Evolutionary conservation across 2,888 invertebrate species (phyloP), one percentile per base, ranked within the genome.

Genomic region (Tenthredo amoena): DNA sequence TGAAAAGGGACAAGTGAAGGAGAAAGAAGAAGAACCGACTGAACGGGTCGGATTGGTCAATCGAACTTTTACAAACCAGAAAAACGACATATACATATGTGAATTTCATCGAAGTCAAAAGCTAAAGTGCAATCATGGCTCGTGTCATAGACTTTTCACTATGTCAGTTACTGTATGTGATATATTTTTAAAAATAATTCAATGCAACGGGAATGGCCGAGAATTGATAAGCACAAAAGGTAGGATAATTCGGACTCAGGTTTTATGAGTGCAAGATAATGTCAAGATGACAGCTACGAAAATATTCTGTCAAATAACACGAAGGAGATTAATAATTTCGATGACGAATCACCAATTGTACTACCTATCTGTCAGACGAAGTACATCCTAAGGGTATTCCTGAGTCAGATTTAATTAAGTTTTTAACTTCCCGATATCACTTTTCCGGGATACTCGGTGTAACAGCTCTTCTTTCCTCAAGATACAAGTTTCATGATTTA

Each of bases 21-120:
- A 40, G n/a, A 21, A 72, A 10, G 72, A 50, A 31, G 31, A 21
- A 50, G 9, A 50, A 50, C 21, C 34, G 94, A 94, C 87, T 95
- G 89, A 91, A 76, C 40, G 34, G 40, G 12, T 77, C 34, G 74
- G 81, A 62, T 50, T 50, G 21, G 79, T 86, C 43, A 31, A 72
- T 47, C 31, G 21, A 76, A 84, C 12, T 76, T 26, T 76, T 15
- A 47, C 15, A 10, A 77, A 34, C 55, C 18, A 40, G n/a, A 55
- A 55, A 10, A 77, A 47, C 0, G n/a, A 55, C 15, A 9, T 47
- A 21, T 26, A 26, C 26, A 26, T 21, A 43, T 76, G 12, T 31
- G 10, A 31, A 65, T 65, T 76, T 31, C 15, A 15, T 31, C 5
- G n/a, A n/a, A n/a, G 34, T 37, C 37, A 21, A 43, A 26, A 7